These are phyloP conservation scores for Zenarchopterus dispar DNA, from an alignment of 2,797 vertebrate species.

Conservation along the genomic window DNA sequence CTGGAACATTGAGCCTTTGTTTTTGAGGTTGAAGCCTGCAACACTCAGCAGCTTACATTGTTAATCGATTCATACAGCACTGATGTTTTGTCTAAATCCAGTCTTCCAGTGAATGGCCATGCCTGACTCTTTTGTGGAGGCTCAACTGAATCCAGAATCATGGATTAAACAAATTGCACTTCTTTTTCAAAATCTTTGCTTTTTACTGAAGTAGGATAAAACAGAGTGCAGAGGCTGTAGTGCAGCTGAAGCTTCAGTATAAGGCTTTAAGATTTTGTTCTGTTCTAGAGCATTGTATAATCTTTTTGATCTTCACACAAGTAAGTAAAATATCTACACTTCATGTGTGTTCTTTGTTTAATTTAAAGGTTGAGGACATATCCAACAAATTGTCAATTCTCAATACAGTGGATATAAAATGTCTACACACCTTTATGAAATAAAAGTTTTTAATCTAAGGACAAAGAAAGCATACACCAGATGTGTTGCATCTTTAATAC, in stretches of 20 bases:
- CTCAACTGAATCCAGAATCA: conserved; percentile 51
- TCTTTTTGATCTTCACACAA: background rate
- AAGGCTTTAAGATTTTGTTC: conserved; percentile 11
- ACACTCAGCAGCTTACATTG: conserved; percentile 52
- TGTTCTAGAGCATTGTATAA: conserved; percentile 2
- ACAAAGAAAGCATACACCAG: no score
- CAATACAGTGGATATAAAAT: no score
- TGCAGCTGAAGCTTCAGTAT: conserved; percentile 12
- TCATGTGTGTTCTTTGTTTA: background rate
- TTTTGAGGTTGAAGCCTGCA: conserved; percentile 28
- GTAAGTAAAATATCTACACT: conserved; percentile 4
- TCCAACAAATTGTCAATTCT: background rate
- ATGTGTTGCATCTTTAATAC: no score
- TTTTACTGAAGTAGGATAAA: conserved; percentile 46
- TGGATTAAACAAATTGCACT: conserved; percentile 65
- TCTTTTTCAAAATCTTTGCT: conserved; percentile 46
- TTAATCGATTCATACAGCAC: conserved; percentile 61
- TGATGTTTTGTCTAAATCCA: conserved; percentile 69
- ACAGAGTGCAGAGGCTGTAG: conserved; percentile 16
- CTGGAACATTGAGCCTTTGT: conserved; percentile 33
- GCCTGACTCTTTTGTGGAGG: conserved; percentile 46
- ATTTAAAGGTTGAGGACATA: background rate
- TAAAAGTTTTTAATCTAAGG: no score
- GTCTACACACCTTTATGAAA: no score
- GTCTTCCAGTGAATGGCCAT: conserved; percentile 57